Evolutionary conservation across 2,113 vertebrate species (phyloP).

Genomic region (Callochromis pleurospilus): DNA sequence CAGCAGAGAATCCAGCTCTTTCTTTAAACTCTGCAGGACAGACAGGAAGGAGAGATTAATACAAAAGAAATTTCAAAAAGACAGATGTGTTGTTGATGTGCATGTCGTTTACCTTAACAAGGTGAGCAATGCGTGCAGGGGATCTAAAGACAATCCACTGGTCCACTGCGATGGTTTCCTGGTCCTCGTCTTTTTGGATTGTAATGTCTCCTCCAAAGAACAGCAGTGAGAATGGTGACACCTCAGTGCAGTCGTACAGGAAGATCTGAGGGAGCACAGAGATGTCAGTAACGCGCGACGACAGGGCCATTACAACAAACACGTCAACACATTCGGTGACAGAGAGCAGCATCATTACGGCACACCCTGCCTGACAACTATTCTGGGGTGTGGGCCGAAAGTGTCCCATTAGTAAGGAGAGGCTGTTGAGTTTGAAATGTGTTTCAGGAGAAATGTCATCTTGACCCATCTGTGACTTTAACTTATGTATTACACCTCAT

Average conservation of each 20-base stretch:
- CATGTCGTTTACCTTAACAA: slow-evolving; percentile 82
- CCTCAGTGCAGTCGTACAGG: slow-evolving; percentile 95
- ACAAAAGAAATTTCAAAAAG: neutral
- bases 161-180: slow-evolving; percentile 94
- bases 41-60: neutral
- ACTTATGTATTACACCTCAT: neutral
- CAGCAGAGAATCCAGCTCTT: slow-evolving; percentile 84
- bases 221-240: slow-evolving; percentile 94
- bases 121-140: slow-evolving; percentile 86
- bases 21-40: slow-evolving; percentile 78
- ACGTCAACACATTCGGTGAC: neutral
- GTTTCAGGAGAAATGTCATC: slow-evolving; percentile 51
- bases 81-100: neutral
- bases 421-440: slow-evolving; percentile 16
- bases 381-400: slow-evolving; percentile 25
- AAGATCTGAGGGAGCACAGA: slow-evolving; percentile 80
- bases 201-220: slow-evolving; percentile 97
- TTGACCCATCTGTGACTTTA: slow-evolving; percentile 23
- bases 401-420: slow-evolving; percentile 48
- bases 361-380: slow-evolving; percentile 8
- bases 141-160: slow-evolving; percentile 97
- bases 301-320: neutral
- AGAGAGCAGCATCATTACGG: slow-evolving; percentile 5
- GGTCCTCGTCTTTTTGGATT: slow-evolving; percentile 90
- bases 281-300: neutral